Evolutionary conservation across 2,888 invertebrate genomes (phyloP).

Genomic region (Pecten maximus): DNA sequence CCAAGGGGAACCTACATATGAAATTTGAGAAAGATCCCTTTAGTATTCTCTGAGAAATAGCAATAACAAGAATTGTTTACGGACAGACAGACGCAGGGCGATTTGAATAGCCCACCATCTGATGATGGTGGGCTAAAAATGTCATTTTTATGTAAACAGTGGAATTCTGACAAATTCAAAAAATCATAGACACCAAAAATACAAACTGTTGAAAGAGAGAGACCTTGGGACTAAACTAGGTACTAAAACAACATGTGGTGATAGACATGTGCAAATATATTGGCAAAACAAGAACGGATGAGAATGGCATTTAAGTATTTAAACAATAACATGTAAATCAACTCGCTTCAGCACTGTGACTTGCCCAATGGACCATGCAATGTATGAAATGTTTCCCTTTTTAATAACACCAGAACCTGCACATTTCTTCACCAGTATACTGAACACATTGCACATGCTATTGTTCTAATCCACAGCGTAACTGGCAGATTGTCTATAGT

Average conservation of each 20-base stretch:
- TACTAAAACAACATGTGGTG: neutral
- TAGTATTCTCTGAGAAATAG: no score
- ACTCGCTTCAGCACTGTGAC: neutral
- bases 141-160: no score
- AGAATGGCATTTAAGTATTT: neutral
- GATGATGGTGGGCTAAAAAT: no score
- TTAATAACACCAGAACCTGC: neutral
- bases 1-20: no score
- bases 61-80: no score
- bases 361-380: neutral
- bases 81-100: no score
- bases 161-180: no score
- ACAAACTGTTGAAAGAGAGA: no score
- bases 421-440: neutral
- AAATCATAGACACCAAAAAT: no score
- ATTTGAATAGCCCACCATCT: no score
- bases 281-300: neutral
- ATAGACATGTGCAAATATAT: neutral
- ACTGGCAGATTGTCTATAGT: neutral
- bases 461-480: neutral
- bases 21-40: no score
- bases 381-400: neutral
- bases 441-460: neutral
- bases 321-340: neutral
- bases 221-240: no score